phyloP scores from a whole-genome alignment of 2,888 invertebrate genomes.

The Tenthredo distinguenda region DNA sequence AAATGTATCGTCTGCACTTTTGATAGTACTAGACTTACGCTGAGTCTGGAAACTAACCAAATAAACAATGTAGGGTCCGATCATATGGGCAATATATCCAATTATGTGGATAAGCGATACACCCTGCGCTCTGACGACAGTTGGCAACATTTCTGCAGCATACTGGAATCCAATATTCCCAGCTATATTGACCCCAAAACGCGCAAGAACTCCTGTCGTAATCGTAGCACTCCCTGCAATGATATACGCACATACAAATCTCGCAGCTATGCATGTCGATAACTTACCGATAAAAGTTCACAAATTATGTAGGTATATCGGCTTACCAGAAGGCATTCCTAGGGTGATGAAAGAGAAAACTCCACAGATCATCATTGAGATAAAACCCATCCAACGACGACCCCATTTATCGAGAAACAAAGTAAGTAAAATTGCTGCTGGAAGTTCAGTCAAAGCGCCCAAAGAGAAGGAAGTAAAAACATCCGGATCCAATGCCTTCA shows the following conservation, averaged over 20 bases:
- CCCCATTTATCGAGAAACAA: constrained; percentile 90
- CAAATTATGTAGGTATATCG: neutral
- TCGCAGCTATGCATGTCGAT: too few species aligned
- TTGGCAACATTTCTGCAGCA: constrained; percentile 92
- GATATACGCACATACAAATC: neutral
- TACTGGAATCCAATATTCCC: constrained; percentile 95
- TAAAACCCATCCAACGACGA: constrained; percentile 90
- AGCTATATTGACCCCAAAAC: constrained; percentile 93
- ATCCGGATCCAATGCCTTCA: constrained; percentile 89
- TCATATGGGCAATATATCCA: constrained; percentile 91
- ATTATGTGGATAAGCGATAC: constrained; percentile 93
- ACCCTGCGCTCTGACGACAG: constrained; percentile 92
- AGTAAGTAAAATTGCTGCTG: constrained; percentile 90
- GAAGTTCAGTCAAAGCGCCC: constrained; percentile 90
- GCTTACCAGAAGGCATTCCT: constrained; percentile 85
- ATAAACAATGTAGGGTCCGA: constrained; percentile 92
- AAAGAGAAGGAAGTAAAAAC: constrained; percentile 92
- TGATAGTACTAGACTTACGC: too few species aligned
- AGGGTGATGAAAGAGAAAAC: constrained; percentile 89
- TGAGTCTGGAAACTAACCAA: constrained; percentile 80
- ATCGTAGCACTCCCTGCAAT: constrained; percentile 86
- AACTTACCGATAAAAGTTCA: too few species aligned
- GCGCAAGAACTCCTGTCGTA: constrained; percentile 88
- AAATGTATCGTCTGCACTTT: too few species aligned
- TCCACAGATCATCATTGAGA: constrained; percentile 90